These are phyloP conservation scores for Acleris holmiana DNA, from an alignment of 2,888 invertebrate genomes.

Conservation along the genomic window DNA sequence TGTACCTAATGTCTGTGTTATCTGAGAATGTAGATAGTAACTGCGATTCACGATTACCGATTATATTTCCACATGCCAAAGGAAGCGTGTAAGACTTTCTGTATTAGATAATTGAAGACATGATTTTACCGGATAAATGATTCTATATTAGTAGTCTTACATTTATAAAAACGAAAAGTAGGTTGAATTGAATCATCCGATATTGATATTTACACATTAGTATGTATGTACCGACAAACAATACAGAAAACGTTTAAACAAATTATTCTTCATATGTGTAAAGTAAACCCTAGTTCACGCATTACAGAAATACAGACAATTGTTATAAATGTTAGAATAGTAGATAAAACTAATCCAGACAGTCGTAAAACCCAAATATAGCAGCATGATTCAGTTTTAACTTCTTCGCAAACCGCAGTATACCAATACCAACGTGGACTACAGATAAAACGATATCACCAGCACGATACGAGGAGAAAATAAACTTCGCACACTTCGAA, in stretches of 20 bases:
- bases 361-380: constrained; percentile 8
- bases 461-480: constrained; percentile 7
- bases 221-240: too few relatives aligned
- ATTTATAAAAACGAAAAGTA: too few relatives aligned
- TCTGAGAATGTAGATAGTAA: constrained; percentile 1
- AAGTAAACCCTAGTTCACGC: too few relatives aligned
- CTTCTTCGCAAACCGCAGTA: constrained; percentile 53
- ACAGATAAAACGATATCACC: constrained; percentile 37
- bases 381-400: constrained; percentile 16
- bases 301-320: too few relatives aligned
- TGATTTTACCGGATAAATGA: too few relatives aligned
- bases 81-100: too few relatives aligned
- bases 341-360: constrained; percentile 24
- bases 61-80: background rate
- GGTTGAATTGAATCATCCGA: too few relatives aligned
- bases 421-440: constrained; percentile 32
- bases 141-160: too few relatives aligned
- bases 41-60: background rate
- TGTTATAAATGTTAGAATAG: background rate
- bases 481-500: background rate
- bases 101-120: too few relatives aligned
- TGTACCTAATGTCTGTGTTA: constrained; percentile 1
- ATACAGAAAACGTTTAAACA: too few relatives aligned
- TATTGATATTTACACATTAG: too few relatives aligned
- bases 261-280: too few relatives aligned